Conservation (phyloP, 2,113 vertebrate species). For the Podarcis muralis region DNA sequence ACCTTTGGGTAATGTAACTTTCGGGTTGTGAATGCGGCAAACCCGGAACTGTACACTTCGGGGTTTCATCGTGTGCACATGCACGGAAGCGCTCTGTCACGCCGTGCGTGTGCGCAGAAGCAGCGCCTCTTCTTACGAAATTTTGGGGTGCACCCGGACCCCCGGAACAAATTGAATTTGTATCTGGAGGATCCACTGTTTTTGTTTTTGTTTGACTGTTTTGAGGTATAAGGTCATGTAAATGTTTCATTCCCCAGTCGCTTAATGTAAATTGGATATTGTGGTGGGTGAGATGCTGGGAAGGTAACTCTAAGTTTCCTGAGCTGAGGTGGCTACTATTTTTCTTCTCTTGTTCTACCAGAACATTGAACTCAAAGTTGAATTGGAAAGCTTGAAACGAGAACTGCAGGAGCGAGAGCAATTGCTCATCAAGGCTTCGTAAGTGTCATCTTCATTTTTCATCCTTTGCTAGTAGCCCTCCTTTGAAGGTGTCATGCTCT, state of each 20-base stretch:
- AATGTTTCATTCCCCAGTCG: slow-evolving; percentile 30
- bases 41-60: too few relatives aligned
- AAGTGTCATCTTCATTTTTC: slow-evolving; percentile 65
- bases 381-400: slow-evolving; percentile 92
- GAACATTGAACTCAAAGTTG: slow-evolving; percentile 98
- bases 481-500: not conserved
- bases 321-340: not conserved
- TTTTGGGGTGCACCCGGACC: too few relatives aligned
- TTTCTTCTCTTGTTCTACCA: slow-evolving; percentile 57
- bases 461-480: not conserved
- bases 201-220: slow-evolving; percentile 10
- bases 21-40: too few relatives aligned
- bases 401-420: slow-evolving; percentile 92
- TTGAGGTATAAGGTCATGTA: slow-evolving; percentile 30
- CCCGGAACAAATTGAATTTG: too few relatives aligned
- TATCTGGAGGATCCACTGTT: too few relatives aligned
- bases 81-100: too few relatives aligned
- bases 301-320: not conserved
- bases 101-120: too few relatives aligned
- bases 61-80: too few relatives aligned
- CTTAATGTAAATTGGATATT: slow-evolving; percentile 31
- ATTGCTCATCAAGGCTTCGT: slow-evolving; percentile 95
- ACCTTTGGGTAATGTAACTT: too few relatives aligned
- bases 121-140: too few relatives aligned
- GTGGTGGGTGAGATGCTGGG: not conserved